Base-by-base conservation (phyloP, 2,113 vertebrate species). In the Willisornis vidua region DNA sequence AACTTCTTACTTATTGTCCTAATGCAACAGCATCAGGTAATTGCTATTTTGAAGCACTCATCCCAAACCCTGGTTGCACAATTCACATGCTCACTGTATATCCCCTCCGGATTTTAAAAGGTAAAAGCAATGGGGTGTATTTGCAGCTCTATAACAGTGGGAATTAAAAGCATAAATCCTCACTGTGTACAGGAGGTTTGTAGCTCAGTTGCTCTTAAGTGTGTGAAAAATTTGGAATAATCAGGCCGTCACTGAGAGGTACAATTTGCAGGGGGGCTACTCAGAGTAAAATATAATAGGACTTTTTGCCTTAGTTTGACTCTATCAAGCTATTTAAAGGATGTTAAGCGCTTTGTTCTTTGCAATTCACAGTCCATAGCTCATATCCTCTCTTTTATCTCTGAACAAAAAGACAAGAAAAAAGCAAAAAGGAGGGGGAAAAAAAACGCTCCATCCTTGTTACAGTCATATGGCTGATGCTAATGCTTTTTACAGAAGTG, bases 251-350 rank as follows among this genome's bases (percentile, higher is more conserved):
- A 57, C 66, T 23, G 35, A 91, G 68, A 86, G 75, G 52, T 26
- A 67, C 51, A 70, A 82, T 93, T 90, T 92, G 61, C 75, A 94
- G 82, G 86, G 17, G 89, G 62, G 39, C 6, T n/a, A 63, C 35
- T 94, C 66, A 74, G 46, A 71, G 82, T 58, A 91, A 95, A 93
- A 82, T 12, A 5, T 39, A 25, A 48, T 59, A 51, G 23, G 59
- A 87, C 63, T 91, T 90, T 94, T 85, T 94, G 79, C 55, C 51
- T 93, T n/a, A 29, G 72, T 96, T 91, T 94, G 95, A 96, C 93
- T 82, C 52, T 72, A 80, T 86, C 73, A 82, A 75, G 68, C 76
- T 94, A 95, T 94, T 94, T 97, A 91, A 96, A 95, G 93, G 86
- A 88, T 88, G 63, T 86, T 93, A 94, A 95, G 46, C 9, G 4